phyloP scores from a whole-genome alignment of 1,140 invertebrate species.

The Heliconius eleuchia region DNA sequence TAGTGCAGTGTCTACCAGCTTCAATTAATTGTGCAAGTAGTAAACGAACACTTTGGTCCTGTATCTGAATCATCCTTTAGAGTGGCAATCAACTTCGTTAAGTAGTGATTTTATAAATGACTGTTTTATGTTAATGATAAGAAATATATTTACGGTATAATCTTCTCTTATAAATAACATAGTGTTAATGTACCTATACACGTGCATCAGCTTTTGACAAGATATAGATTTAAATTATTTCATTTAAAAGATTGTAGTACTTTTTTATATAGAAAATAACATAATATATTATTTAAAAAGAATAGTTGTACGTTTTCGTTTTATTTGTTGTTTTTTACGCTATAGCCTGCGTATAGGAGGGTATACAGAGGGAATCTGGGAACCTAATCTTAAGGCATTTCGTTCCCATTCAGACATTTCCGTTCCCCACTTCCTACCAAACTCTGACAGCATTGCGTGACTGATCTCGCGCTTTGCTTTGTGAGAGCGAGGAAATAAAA shows the following conservation, averaged over 20 bases:
- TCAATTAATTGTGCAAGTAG: slow-evolving; percentile 41
- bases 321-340: no score
- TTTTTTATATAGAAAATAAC: no score
- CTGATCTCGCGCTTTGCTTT: no score
- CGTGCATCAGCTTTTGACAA: not conserved
- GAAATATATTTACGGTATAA: slow-evolving; percentile 12
- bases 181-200: slow-evolving; percentile 1
- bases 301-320: no score
- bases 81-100: slow-evolving; percentile 35
- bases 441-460: no score
- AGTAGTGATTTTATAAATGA: slow-evolving; percentile 43
- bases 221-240: not conserved
- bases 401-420: no score
- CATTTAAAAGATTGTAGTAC: not conserved
- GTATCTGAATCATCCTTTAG: slow-evolving; percentile 34
- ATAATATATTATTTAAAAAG: no score
- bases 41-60: slow-evolving; percentile 44
- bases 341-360: no score
- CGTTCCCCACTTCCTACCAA: no score
- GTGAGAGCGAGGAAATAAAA: no score
- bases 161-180: slow-evolving; percentile 5
- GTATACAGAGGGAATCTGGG: no score
- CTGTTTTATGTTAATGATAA: slow-evolving; percentile 26
- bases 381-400: no score
- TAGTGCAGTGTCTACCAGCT: slow-evolving; percentile 21